Percentiles rank a stretch among this genome's conserved stretches.
phyloP scores from a whole-genome alignment of 2,797 vertebrate genomes.

The Ctenochaetus hawaiiensis region DNA sequence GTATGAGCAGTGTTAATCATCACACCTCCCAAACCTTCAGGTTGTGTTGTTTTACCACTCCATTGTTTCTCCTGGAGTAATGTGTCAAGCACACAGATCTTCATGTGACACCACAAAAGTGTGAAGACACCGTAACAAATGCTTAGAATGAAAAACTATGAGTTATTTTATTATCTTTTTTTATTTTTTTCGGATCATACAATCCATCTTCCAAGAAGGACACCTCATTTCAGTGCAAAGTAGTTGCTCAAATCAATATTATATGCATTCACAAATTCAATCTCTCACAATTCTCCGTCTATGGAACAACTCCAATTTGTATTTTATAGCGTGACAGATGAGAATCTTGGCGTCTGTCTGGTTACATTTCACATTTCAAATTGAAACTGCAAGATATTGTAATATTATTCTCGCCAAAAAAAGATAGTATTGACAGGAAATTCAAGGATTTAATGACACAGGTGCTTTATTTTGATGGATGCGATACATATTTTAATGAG shows the following conservation, averaged over 20 bases:
- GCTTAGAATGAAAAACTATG: slow-evolving; percentile 22
- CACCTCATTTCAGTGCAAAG: slow-evolving; percentile 31
- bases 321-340: slow-evolving; percentile 34
- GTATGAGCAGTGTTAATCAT: slow-evolving; percentile 35
- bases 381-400: slow-evolving; percentile 22
- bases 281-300: slow-evolving; percentile 18
- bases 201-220: slow-evolving; percentile 8
- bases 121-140: slow-evolving; percentile 28
- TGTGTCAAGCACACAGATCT: slow-evolving; percentile 29
- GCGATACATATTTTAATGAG: slow-evolving; percentile 18
- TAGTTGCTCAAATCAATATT: slow-evolving; percentile 44
- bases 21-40: slow-evolving; percentile 25
- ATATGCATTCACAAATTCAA: slow-evolving; percentile 39
- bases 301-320: slow-evolving; percentile 32
- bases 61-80: slow-evolving; percentile 16
- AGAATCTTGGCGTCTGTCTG: slow-evolving; percentile 1
- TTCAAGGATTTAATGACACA: not conserved
- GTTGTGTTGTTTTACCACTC: slow-evolving; percentile 46
- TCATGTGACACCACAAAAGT: slow-evolving; percentile 27
- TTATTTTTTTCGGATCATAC: slow-evolving; percentile 13
- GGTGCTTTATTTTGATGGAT: slow-evolving; percentile 16
- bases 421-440: not conserved
- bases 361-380: slow-evolving; percentile 24
- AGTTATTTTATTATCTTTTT: not conserved
- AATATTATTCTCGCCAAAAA: not conserved